Percentiles rank a stretch among this genome's conserved stretches.
These are phyloP conservation scores for Stichopus chloronotus DNA, from an alignment of 35 echinoderm and acorn worm species.

Conservation along the genomic window DNA sequence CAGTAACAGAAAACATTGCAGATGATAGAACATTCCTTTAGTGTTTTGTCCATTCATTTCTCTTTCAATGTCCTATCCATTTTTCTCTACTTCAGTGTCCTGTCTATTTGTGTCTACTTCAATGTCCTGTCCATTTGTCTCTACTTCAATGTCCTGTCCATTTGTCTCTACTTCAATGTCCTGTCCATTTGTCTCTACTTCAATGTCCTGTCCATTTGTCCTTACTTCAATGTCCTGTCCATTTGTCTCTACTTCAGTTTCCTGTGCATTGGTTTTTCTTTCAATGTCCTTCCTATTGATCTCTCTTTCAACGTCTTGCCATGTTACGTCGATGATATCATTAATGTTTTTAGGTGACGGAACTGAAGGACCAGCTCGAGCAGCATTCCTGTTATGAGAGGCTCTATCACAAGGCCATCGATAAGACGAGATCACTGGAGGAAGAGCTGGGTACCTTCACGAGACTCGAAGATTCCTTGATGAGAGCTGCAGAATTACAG, in stretches of 20 bases:
- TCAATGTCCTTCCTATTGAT: no score
- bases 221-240: no score
- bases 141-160: not conserved
- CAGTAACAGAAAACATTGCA: no score
- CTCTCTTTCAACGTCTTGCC: no score
- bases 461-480: constrained; percentile 61
- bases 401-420: constrained; percentile 63
- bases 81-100: not conserved
- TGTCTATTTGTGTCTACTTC: not conserved
- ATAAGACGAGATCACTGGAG: constrained; percentile 46
- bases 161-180: not conserved
- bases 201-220: no score
- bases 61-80: not conserved
- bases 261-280: no score
- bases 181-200: not conserved
- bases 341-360: constrained; percentile 31
- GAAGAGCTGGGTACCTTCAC: constrained; percentile 52
- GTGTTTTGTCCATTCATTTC: not conserved
- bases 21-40: not conserved
- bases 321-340: no score
- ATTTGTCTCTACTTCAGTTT: no score
- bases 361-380: constrained; percentile 53
- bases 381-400: constrained; percentile 66
- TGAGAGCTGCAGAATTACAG: constrained; percentile 66
- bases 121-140: not conserved